Evolutionary conservation across 2,888 invertebrate species (phyloP).

Genomic region (Trisateles emortualis): DNA sequence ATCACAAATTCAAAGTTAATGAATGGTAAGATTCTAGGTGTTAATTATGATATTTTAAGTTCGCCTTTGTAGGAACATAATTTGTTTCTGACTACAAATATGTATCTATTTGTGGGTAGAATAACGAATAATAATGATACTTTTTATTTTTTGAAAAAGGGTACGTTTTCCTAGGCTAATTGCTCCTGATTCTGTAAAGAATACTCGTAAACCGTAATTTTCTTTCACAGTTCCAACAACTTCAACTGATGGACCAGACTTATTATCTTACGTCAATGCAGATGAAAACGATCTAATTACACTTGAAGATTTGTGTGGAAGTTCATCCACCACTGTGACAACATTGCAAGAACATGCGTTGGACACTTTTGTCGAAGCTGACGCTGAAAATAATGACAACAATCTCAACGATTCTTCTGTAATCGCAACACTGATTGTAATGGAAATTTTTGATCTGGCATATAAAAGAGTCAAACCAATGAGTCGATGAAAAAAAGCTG

Average conservation of each 20-base stretch:
- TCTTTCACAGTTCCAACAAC: background rate
- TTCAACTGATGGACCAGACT: background rate
- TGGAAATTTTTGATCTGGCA: background rate
- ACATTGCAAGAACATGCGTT: background rate
- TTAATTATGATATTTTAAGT: too few species aligned
- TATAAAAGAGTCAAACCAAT: background rate
- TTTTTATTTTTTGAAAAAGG: too few species aligned
- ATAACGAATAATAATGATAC: too few species aligned
- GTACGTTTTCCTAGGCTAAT: too few species aligned
- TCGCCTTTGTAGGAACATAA: too few species aligned
- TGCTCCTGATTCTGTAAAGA: too few species aligned
- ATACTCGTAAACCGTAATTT: background rate
- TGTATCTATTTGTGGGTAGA: too few species aligned
- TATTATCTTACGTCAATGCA: background rate
- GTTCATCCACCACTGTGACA: background rate
- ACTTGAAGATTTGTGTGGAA: background rate
- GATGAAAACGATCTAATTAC: background rate
- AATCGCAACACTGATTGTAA: background rate
- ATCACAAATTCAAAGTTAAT: too few species aligned
- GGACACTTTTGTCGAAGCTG: background rate
- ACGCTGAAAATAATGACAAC: background rate
- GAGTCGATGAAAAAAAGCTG: slow-evolving; percentile 1
- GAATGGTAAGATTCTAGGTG: too few species aligned
- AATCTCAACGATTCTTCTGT: background rate
- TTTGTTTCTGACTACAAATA: too few species aligned